A percentile compares a stretch with the other conserved stretches of the same genome.
phyloP scores from a whole-genome alignment of 2,888 invertebrate species.

The Mayetiola destructor region DNA sequence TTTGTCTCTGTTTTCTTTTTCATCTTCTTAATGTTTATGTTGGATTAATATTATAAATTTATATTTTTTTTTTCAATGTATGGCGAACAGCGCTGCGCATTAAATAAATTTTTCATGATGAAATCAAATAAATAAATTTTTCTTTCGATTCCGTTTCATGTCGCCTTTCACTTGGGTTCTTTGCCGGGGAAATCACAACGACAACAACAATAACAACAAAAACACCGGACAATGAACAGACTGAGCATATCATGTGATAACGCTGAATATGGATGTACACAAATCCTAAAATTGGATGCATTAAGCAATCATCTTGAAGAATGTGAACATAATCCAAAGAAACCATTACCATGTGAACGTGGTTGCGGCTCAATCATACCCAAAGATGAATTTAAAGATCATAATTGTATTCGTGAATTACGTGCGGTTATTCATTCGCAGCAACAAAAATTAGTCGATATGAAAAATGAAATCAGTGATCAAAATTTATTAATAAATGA shows the following conservation, averaged over 20 bases:
- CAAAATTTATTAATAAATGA: constrained; percentile 78
- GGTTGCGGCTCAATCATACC: constrained; percentile 91
- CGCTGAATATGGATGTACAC: constrained; percentile 69
- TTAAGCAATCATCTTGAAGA: constrained; percentile 75
- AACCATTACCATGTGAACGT: constrained; percentile 82
- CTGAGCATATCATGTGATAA: constrained; percentile 86
- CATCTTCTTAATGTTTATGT: too few relatives aligned
- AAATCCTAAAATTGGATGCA: constrained; percentile 73
- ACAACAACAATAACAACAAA: too few relatives aligned
- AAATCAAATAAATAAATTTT: too few relatives aligned
- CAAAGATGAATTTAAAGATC: constrained; percentile 83
- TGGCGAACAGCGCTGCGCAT: too few relatives aligned
- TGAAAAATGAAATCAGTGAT: constrained; percentile 74
- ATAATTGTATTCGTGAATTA: constrained; percentile 84
- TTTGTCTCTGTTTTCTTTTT: not conserved
- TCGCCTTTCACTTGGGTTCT: too few relatives aligned
- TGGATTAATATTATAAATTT: too few relatives aligned
- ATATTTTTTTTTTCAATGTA: too few relatives aligned
- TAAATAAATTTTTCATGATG: too few relatives aligned
- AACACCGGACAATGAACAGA: too few relatives aligned
- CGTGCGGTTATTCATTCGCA: constrained; percentile 71
- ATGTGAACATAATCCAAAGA: constrained; percentile 88
- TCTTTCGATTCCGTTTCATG: too few relatives aligned
- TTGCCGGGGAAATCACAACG: too few relatives aligned
- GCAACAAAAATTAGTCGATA: constrained; percentile 70